Base-by-base conservation (phyloP, 2,888 invertebrate genomes). In the Hypercompe scribonia region DNA sequence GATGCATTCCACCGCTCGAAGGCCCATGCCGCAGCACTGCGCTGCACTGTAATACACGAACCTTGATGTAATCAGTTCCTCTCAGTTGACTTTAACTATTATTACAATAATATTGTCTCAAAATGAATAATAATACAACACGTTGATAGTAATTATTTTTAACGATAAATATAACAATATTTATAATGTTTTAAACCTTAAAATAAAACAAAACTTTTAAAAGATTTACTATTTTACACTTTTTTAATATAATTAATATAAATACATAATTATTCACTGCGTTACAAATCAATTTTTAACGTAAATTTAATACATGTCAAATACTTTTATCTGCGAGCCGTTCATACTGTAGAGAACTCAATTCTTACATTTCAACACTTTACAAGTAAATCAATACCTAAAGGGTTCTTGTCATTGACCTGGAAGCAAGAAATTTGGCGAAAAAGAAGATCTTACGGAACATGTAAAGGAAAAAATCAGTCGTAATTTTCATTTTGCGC, bases 11-110 rank as follows among this genome's bases (percentile, higher is more conserved):
- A 66, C 73, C 46, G 73, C 70, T 46, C 34, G 68, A 69, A 69
- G 42, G 69, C 61, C 34, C 73, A 73, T 73, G 70, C 65, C 42
- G 42, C 58, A 18, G 31, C 58, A 68, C 54, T 69, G 73, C 28
- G 54, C 54, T n/a, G n/a, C n/a, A n/a, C 34, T n/a, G 42, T 69
- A 70, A 63, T 70, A 65, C 69, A 73, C 73, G 70, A 63, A 73
- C 65, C 13, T 28, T 42, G 13, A 36, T 65, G 64, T 72, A 68
- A 72, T 64, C 33, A 68, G 68, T 64, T 67, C 42, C 61, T 50
- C 67, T 65, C 28, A 50, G 67, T 72, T 71, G 31, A 36, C 39
- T 71, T 65, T 65, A 50, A 39, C 24, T 65, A 65, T 65, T 65
- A 65, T 10, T 65, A 28, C 28, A 39, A 31, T 42, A 39, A 65